A percentile compares a stretch with the other conserved stretches of the same genome.
phyloP scores from a whole-genome alignment of 1,140 invertebrate genomes.

The Hylaeus volcanicus region DNA sequence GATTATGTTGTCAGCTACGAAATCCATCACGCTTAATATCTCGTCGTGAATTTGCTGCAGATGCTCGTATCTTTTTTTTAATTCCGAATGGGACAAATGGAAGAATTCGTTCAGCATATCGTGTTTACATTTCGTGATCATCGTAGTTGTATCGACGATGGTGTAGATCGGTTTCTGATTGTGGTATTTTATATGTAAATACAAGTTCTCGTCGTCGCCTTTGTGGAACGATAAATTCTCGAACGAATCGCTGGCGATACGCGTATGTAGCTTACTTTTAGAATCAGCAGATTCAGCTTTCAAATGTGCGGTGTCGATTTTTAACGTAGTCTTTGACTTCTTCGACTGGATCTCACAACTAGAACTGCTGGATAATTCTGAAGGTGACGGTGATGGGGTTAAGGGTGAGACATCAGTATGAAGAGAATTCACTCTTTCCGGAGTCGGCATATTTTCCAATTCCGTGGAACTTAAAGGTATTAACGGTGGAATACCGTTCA shows the following conservation, averaged over 20 bases:
- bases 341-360: constrained; percentile 37
- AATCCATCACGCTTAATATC: constrained; percentile 52
- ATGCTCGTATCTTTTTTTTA: constrained; percentile 60
- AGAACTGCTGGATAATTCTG: constrained; percentile 52
- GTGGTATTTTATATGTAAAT: constrained; percentile 37
- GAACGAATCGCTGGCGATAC: neutral
- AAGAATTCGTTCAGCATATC: constrained; percentile 64
- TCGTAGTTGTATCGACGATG: constrained; percentile 7
- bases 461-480: constrained; percentile 24
- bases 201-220: constrained; percentile 40
- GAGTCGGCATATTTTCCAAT: constrained; percentile 2
- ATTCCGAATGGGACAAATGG: constrained; percentile 50
- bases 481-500: constrained; percentile 7
- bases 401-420: constrained; percentile 22
- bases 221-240: constrained; percentile 41
- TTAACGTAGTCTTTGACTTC: constrained; percentile 16
- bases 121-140: constrained; percentile 47
- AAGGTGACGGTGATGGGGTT: constrained; percentile 54
- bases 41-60: constrained; percentile 52
- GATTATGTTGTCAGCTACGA: constrained; percentile 35
- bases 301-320: neutral
- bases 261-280: neutral
- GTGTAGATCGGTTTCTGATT: constrained; percentile 12
- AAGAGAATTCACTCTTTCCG: constrained; percentile 8
- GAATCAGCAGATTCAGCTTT: too few species aligned